phyloP scores from a whole-genome alignment of 2,888 invertebrate genomes.

The Eupsilia transversa region DNA sequence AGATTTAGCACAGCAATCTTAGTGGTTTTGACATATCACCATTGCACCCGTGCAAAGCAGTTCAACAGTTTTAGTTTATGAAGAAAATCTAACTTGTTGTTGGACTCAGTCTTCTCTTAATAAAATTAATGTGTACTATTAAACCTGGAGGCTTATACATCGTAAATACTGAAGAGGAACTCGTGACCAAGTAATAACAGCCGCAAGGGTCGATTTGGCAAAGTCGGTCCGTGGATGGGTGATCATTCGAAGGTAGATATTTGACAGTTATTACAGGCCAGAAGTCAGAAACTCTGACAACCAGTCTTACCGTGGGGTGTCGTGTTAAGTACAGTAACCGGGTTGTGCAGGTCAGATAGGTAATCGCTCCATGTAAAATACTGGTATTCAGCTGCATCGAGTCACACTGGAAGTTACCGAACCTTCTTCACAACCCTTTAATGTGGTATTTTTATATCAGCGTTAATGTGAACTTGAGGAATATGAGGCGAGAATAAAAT shows the following conservation, averaged over 20 bases:
- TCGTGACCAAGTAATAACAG: too few species aligned
- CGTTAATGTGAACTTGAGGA: conserved; percentile 5
- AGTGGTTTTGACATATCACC: too few species aligned
- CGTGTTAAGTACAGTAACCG: not conserved
- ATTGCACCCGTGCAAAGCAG: too few species aligned
- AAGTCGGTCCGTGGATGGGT: not conserved
- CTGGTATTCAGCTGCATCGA: not conserved
- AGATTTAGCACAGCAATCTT: too few species aligned
- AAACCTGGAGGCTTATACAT: too few species aligned
- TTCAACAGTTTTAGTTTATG: too few species aligned
- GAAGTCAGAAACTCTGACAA: not conserved
- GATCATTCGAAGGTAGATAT: not conserved
- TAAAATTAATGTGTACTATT: too few species aligned
- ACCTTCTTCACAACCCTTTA: not conserved
- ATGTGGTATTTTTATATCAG: not conserved
- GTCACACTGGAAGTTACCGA: not conserved
- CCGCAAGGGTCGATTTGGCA: too few species aligned
- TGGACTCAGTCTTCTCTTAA: too few species aligned
- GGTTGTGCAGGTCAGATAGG: not conserved
- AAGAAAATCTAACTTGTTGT: too few species aligned
- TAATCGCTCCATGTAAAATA: not conserved
- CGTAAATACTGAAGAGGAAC: too few species aligned
- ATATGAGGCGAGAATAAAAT: conserved; percentile 36
- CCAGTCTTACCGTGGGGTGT: not conserved
- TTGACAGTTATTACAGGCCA: not conserved